Evolutionary conservation across 2,113 vertebrate genomes (phyloP).

Genomic region (Potamarius usumacintae): DNA sequence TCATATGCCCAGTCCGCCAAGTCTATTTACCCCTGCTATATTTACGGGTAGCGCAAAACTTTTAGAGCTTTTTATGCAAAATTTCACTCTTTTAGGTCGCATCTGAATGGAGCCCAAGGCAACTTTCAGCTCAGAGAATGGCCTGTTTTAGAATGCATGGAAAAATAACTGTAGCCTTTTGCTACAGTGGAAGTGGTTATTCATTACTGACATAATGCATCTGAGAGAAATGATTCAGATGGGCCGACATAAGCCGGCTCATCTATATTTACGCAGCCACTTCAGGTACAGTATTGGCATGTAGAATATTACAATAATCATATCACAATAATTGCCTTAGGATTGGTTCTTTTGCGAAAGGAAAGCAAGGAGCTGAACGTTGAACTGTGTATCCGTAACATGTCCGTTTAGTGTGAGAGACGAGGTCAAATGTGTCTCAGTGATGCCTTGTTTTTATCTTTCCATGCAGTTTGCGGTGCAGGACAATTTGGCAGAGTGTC

Average conservation of each 20-base stretch:
- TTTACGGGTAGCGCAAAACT: not conserved
- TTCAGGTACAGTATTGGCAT: not conserved
- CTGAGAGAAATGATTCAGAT: not conserved
- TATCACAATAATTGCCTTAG: not conserved
- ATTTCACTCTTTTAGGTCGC: not conserved
- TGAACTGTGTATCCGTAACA: no score
- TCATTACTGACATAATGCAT: not conserved
- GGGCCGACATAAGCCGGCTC: not conserved
- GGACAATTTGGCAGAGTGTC: conserved; percentile 65
- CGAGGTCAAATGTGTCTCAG: not conserved
- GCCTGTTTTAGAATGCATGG: conserved; percentile 40
- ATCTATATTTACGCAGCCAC: not conserved
- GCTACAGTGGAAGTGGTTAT: not conserved
- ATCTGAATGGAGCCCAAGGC: conserved; percentile 29
- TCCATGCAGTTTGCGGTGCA: conserved; percentile 74
- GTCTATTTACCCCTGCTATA: not conserved
- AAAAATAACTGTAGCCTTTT: conserved; percentile 27
- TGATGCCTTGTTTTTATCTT: conserved; percentile 2
- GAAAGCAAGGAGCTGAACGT: not conserved
- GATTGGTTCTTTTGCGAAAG: not conserved
- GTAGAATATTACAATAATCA: not conserved
- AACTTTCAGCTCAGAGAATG: not conserved
- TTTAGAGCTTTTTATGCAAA: conserved; percentile 8
- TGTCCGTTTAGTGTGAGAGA: not conserved
- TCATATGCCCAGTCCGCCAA: not conserved